These are phyloP conservation scores for Stercorarius parasiticus DNA, from an alignment of 2,113 vertebrate genomes.

Conservation along the genomic window DNA sequence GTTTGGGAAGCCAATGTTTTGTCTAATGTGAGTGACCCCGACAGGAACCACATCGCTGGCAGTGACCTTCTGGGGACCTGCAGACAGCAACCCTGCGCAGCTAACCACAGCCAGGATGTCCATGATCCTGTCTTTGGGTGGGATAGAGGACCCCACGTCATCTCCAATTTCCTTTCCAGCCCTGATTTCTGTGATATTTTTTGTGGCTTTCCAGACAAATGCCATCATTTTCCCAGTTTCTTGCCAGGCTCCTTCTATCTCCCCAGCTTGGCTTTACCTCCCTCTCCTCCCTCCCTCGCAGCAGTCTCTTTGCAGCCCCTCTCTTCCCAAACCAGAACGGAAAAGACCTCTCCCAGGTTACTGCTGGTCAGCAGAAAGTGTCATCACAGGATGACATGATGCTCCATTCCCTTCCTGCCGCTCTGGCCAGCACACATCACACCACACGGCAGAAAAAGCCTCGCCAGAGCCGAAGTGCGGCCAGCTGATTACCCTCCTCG, in stretches of 20 bases:
- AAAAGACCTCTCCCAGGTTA: not conserved
- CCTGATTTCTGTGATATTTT: not conserved
- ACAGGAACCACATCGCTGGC: not conserved
- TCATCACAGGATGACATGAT: not conserved
- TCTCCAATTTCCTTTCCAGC: not conserved
- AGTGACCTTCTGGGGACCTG: not conserved
- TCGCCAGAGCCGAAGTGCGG: not conserved
- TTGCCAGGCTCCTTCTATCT: not conserved
- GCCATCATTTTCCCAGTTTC: not conserved
- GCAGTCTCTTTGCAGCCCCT: not conserved
- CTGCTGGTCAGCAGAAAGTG: not conserved
- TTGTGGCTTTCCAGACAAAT: not conserved
- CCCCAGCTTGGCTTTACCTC: not conserved
- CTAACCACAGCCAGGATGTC: not conserved
- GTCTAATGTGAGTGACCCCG: fast-evolving
- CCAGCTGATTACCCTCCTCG: not conserved
- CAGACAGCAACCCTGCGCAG: not conserved
- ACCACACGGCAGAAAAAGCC: not conserved
- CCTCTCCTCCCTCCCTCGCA: too few species aligned
- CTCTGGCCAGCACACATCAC: not conserved
- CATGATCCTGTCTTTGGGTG: not conserved
- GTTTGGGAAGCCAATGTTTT: not conserved
- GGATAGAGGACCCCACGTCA: fast-evolving
- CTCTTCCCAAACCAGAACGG: not conserved
- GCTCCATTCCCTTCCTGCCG: not conserved